These are phyloP conservation scores for Dolichoris vasculosae DNA, from an alignment of 1,140 invertebrate species.

Conservation along the genomic window DNA sequence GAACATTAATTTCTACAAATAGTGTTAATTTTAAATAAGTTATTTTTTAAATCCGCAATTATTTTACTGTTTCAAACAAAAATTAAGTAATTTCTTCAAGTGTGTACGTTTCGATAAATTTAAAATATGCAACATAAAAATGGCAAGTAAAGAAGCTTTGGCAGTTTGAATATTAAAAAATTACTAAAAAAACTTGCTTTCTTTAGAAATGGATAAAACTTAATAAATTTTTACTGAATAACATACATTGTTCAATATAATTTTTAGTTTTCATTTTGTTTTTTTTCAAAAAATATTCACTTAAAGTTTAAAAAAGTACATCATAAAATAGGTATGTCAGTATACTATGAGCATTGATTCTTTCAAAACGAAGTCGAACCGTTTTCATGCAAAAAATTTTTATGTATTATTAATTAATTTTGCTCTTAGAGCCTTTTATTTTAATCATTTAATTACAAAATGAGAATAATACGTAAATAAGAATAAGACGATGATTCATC, in stretches of 20 bases:
- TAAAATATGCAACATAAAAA: slow-evolving; percentile 14
- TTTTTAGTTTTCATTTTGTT: slow-evolving; percentile 4
- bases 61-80: not conserved
- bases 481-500: slow-evolving; percentile 9
- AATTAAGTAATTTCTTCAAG: not conserved
- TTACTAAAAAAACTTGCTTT: not conserved
- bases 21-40: not conserved
- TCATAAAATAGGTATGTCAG: slow-evolving; percentile 12
- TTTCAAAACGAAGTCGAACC: slow-evolving; percentile 10
- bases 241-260: not conserved
- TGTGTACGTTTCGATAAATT: not conserved
- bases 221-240: not conserved
- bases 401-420: not conserved
- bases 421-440: slow-evolving; percentile 13
- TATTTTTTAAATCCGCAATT: slow-evolving; percentile 5
- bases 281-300: slow-evolving; percentile 17
- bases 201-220: not conserved
- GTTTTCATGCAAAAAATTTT: slow-evolving; percentile 18
- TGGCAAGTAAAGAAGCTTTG: slow-evolving; percentile 30
- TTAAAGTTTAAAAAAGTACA: slow-evolving; percentile 21
- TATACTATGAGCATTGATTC: slow-evolving; percentile 4
- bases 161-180: slow-evolving; percentile 25
- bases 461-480: slow-evolving; percentile 29
- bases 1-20: not conserved
- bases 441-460: slow-evolving; percentile 28